phyloP scores from a whole-genome alignment of 2,797 vertebrate species.

The Naso thynnoides region DNA sequence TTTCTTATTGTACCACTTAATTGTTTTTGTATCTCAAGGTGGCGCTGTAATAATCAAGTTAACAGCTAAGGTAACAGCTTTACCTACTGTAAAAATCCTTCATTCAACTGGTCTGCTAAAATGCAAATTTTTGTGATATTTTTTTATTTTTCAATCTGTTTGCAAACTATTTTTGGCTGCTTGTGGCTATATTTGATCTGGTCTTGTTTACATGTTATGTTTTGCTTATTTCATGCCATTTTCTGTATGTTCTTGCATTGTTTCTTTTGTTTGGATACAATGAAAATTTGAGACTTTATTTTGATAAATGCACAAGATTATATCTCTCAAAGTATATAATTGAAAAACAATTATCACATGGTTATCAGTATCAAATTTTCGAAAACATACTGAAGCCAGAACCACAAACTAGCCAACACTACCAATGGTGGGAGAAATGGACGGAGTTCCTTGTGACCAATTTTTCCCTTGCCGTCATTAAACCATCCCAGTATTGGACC shows the following conservation, averaged over 20 bases:
- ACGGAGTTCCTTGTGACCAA: background rate
- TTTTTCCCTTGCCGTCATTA: conserved; percentile 6
- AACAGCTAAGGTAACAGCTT: too few species aligned
- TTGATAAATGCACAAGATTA: background rate
- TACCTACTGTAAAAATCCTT: too few species aligned
- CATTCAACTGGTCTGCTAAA: too few species aligned
- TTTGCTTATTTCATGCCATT: background rate
- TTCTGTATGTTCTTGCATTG: too few species aligned
- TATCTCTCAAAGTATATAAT: background rate
- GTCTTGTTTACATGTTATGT: background rate
- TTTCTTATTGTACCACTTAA: too few species aligned
- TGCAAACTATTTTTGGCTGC: too few species aligned
- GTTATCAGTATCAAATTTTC: background rate
- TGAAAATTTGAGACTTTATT: background rate
- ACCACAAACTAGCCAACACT: background rate
- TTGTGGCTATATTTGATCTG: background rate
- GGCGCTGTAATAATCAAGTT: too few species aligned
- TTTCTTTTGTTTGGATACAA: background rate
- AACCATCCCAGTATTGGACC: conserved; percentile 13
- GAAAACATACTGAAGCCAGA: background rate
- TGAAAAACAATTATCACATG: background rate
- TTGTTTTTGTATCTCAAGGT: too few species aligned
- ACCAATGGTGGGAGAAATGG: background rate
- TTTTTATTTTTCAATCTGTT: too few species aligned
- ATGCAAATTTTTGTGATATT: too few species aligned